Evolutionary conservation across 2,113 vertebrate genomes (phyloP).

Genomic region (Xenus cinereus): DNA sequence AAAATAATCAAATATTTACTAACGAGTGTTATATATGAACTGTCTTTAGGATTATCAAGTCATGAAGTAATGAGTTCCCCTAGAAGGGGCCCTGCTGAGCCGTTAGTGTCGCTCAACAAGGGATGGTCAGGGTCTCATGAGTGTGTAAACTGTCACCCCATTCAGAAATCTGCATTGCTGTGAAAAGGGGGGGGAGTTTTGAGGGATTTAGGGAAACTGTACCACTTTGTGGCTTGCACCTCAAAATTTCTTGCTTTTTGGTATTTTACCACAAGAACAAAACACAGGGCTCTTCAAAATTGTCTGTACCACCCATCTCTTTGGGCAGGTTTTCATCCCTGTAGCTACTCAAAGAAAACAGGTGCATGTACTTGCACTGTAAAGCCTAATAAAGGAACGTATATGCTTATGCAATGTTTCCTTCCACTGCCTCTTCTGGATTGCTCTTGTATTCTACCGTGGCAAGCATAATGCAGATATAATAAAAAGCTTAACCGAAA

Average conservation of each 20-base stretch:
- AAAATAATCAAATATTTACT: not conserved
- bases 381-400: not conserved
- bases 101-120: fast-evolving
- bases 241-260: not conserved
- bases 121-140: not conserved
- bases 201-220: not conserved
- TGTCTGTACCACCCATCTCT: not conserved
- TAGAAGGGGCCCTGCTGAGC: not conserved
- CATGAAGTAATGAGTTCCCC: not conserved
- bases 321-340: not conserved
- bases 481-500: conserved; percentile 47
- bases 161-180: not conserved
- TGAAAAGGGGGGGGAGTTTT: not conserved
- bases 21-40: not conserved
- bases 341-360: not conserved
- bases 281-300: not conserved
- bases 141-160: not conserved
- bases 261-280: not conserved
- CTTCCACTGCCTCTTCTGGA: not conserved
- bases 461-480: conserved; percentile 34
- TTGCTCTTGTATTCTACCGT: not conserved
- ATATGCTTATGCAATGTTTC: not conserved
- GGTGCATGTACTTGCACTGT: not conserved
- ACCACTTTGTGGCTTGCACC: not conserved
- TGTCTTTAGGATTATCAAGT: not conserved